Conservation (phyloP, 2,888 invertebrate genomes). For the Philereme transversata region DNA sequence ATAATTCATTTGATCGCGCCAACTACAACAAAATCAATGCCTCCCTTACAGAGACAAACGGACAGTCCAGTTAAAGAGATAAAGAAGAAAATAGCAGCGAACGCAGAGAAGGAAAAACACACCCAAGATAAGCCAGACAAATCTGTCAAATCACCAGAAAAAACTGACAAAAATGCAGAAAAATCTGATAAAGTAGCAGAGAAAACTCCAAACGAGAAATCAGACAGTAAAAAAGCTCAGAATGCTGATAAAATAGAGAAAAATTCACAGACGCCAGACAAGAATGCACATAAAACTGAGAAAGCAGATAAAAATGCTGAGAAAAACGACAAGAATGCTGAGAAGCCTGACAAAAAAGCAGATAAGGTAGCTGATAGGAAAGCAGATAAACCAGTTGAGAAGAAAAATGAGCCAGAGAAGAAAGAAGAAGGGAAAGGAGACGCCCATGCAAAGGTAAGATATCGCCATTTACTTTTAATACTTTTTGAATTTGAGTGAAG, state of each 20-base stretch:
- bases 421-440: constrained; percentile 52
- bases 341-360: constrained; percentile 38
- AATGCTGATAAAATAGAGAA: constrained; percentile 30
- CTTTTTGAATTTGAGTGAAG: too few relatives aligned
- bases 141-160: constrained; percentile 25
- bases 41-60: constrained; percentile 42
- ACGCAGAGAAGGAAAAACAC: constrained; percentile 72
- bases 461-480: too few relatives aligned
- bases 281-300: constrained; percentile 61
- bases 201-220: constrained; percentile 44
- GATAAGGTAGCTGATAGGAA: constrained; percentile 36
- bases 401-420: constrained; percentile 36
- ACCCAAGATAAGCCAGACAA: constrained; percentile 57
- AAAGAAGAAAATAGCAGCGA: constrained; percentile 77
- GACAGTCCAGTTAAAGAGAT: constrained; percentile 74
- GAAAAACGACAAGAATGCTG: constrained; percentile 43
- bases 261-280: constrained; percentile 58
- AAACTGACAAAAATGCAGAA: constrained; percentile 43
- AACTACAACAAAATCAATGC: constrained; percentile 2
- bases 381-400: constrained; percentile 30
- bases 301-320: constrained; percentile 52
- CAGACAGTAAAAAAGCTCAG: constrained; percentile 33
- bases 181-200: constrained; percentile 47
- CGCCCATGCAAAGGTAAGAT: constrained; percentile 59
- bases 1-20: not conserved